Evolutionary conservation across 2,888 invertebrate species (phyloP), one percentile per base, ranked within the genome.

Genomic region (Dendrolimus houi): DNA sequence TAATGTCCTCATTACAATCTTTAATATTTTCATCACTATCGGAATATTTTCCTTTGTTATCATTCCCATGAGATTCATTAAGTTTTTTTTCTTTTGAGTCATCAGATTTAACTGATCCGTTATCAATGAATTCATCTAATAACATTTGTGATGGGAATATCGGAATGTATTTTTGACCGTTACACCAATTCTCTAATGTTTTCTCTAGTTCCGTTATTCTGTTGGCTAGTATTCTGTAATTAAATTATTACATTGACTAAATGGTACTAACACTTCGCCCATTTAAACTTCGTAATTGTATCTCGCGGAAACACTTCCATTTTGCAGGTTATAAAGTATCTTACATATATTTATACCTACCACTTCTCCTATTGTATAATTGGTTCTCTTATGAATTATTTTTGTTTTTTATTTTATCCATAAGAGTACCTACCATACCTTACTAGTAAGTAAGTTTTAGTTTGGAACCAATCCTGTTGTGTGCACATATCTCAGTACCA

Each of bases 171-270:
- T 84, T 90, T 62, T 90, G 84, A 1, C 87, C 88, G 59, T 92
- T 93, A 58, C 92, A 90, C 71, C 93, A 86, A 62, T 88, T 88
- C 74, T 95, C 94, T 65, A 96, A 85, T 55, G 95, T 93, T 74
- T 94, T 94, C 71, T 97, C 96, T 55, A 97, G 83, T 81, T 97
- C 96, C n/a, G 94, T 92, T 67, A 97, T 94, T 81, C 96, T 92
- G 60, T 93, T 92, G 1, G 96, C 97, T 58, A 97, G 85, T 65
- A 97, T 95, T 85, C 96, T 96, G 69, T 10, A 86, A 83, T 60
- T 2, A 59, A 59, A 12, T 12, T 29, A 29, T 29, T 29, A 29
- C 3, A 29, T 29, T 29, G 29, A 29, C 29, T 29, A 6, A 29
- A 29, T 29, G 29, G 29, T 29, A 29, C 29, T 29, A 6, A 29